Conservation (phyloP, 2,797 vertebrate genomes). For the Babyrousa celebensis region DNA sequence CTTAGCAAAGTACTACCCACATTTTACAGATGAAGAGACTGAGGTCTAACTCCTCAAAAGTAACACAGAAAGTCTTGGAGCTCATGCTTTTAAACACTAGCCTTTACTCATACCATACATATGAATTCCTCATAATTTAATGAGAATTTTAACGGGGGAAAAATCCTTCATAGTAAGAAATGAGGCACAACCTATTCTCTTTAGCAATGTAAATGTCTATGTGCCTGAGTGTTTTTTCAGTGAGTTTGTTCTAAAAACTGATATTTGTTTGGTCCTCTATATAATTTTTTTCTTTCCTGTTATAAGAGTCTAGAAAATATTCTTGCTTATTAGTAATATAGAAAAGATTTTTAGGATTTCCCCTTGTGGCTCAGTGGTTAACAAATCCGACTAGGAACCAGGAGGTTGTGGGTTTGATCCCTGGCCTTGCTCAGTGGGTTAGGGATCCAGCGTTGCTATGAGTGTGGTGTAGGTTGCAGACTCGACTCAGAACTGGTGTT, state of each 20-base stretch:
- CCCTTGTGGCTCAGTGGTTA: too few relatives aligned
- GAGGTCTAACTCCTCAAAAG: neutral
- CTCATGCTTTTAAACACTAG: neutral
- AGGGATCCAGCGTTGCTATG: too few relatives aligned
- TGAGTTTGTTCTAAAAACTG: conserved; percentile 57
- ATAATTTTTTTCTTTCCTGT: conserved; percentile 35
- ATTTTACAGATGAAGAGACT: neutral
- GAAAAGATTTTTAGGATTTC: conserved; percentile 40
- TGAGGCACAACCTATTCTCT: neutral
- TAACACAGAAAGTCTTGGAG: neutral
- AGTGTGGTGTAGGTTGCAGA: too few relatives aligned
- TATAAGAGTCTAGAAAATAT: conserved; percentile 58
- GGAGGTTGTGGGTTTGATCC: too few relatives aligned
- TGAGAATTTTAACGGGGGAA: neutral
- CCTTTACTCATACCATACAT: neutral
- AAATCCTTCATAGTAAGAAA: neutral
- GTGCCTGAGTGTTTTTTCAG: neutral
- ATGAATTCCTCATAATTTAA: neutral
- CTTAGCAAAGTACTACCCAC: neutral
- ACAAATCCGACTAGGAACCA: too few relatives aligned
- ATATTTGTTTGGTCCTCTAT: neutral
- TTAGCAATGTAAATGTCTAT: neutral
- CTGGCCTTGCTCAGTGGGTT: too few relatives aligned
- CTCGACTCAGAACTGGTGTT: too few relatives aligned
- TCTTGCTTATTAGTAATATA: conserved; percentile 34